Evolutionary conservation across 2,888 invertebrate genomes (phyloP).

Genomic region (Spatulosminthurus flaviceps): DNA sequence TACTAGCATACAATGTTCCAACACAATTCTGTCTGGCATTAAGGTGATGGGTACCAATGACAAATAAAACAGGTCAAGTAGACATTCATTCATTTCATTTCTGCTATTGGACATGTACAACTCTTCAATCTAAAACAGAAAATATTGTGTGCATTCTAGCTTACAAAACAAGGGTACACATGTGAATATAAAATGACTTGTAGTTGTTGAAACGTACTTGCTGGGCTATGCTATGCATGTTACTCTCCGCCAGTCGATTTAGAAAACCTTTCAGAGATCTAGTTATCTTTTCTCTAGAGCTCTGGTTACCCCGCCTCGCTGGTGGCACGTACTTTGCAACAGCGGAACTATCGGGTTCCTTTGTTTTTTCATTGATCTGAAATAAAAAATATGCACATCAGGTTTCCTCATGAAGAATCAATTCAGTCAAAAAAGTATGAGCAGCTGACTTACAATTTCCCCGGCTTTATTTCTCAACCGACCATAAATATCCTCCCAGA

Average conservation of each 20-base stretch:
- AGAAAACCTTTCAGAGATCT: conserved; percentile 87
- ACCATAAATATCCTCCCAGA: conserved; percentile 94
- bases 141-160: too few species aligned
- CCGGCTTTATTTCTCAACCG: conserved; percentile 83
- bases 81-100: conserved; percentile 81
- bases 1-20: conserved; percentile 85
- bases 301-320: conserved; percentile 74
- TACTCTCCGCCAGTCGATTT: conserved; percentile 86
- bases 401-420: neutral
- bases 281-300: conserved; percentile 74
- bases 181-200: conserved; percentile 22
- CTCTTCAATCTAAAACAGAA: conserved; percentile 79
- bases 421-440: neutral
- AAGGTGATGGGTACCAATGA: conserved; percentile 73
- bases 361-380: conserved; percentile 53
- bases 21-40: conserved; percentile 79
- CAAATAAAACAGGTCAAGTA: conserved; percentile 77
- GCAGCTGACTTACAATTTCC: conserved; percentile 75
- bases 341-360: conserved; percentile 61
- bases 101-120: conserved; percentile 82
- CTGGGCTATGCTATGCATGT: conserved; percentile 82
- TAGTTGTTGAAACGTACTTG: conserved; percentile 67
- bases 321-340: conserved; percentile 84
- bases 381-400: neutral
- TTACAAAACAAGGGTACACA: conserved; percentile 21